Evolutionary conservation across 2,113 vertebrate genomes (phyloP), one percentile per base, ranked within the genome.

Genomic region (Sceloporus tristichus): DNA sequence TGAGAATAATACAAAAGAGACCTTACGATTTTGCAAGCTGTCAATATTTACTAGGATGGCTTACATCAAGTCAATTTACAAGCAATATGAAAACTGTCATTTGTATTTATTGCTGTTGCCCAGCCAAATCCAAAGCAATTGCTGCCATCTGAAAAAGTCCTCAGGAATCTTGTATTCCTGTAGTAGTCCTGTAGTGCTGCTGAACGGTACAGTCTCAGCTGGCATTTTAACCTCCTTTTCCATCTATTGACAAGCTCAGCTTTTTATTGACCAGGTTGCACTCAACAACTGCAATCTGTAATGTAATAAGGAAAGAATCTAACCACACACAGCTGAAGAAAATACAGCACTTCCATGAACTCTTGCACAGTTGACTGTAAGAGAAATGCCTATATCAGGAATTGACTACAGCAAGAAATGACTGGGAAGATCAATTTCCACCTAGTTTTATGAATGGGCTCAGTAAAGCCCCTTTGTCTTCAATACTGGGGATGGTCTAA

Each of bases 301-400:
- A 86, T 8, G 0, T 27, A 9, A 66, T 75, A 38, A 80, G n/a
- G 65, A 66, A 25, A 84, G 90, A 53, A 0, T 34, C 75, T 25
- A 13, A 79, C 34, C 68, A n/a, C 40, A 77, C 34, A 66, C 27
- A 62, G 73, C 56, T 11, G 79, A 5, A 5, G 42, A 0, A 87
- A 91, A 90, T 42, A 21, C 56, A 0, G 18, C 7, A 48, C 38
- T 92, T 90, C 73, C 73, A 27, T 74, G 84, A 88, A 87, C 76
- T 79, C 82, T 89, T 90, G 71, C 66, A 77, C 75, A 91, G 78
- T 84, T 91, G 85, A 92, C 18, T 82, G 85, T 65, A 92, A 89
- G 92, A 87, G n/a, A 21, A 11, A 38, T 34, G 62, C 23, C 7
- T 86, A 87, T 56, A 91, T n/a, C 89, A 89, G 86, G 66, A 93